Evolutionary conservation across 64 coral and sea anemone genomes (phyloP).

Genomic region (Dendrophyllia cribrosa): DNA sequence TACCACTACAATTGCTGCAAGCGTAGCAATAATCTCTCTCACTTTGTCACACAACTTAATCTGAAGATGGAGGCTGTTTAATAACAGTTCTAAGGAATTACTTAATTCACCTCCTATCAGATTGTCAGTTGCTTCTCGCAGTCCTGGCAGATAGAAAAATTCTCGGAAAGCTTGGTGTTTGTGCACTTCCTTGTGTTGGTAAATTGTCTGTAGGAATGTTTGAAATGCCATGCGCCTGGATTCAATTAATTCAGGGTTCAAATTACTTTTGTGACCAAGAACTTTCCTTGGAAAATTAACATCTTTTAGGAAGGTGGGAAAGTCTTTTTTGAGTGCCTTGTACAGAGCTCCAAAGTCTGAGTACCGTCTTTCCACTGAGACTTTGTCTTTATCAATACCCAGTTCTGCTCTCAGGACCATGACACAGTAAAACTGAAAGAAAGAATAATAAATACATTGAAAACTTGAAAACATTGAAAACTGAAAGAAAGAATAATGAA

Average conservation of each 20-base stretch:
- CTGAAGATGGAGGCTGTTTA: slow-evolving; percentile 93
- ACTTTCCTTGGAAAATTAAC: slow-evolving; percentile 90
- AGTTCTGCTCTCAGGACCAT: slow-evolving; percentile 78
- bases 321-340: slow-evolving; percentile 86
- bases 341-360: slow-evolving; percentile 89
- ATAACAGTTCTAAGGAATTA: slow-evolving; percentile 70
- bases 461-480: background rate
- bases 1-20: slow-evolving; percentile 84
- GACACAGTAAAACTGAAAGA: slow-evolving; percentile 81
- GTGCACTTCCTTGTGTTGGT: slow-evolving; percentile 67
- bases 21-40: slow-evolving; percentile 83
- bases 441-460: background rate
- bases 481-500: slow-evolving; percentile 53
- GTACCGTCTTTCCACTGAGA: slow-evolving; percentile 83
- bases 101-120: slow-evolving; percentile 85
- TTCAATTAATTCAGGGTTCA: slow-evolving; percentile 73
- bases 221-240: slow-evolving; percentile 76
- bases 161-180: slow-evolving; percentile 79
- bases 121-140: slow-evolving; percentile 72
- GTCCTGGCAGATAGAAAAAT: slow-evolving; percentile 87
- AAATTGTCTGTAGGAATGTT: slow-evolving; percentile 76
- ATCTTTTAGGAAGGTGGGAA: slow-evolving; percentile 58
- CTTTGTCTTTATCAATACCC: slow-evolving; percentile 90
- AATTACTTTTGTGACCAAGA: slow-evolving; percentile 75
- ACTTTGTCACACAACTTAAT: slow-evolving; percentile 87